Base-by-base conservation (phyloP, 2,888 invertebrate species). In the Villa cingulata region DNA sequence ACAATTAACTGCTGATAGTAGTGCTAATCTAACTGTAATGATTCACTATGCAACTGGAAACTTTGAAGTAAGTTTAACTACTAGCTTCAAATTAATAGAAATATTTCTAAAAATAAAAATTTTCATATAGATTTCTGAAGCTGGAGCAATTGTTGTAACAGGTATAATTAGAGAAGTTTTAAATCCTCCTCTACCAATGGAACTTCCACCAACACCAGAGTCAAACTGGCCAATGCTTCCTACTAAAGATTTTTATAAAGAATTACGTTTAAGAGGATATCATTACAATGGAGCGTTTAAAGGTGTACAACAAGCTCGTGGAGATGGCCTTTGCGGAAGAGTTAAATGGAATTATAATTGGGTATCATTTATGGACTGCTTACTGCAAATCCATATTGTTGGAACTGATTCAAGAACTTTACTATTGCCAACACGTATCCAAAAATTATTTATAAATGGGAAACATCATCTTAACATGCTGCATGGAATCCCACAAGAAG, bases 341-440 rank as follows among this genome's bases (percentile, higher is more conserved):
- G 62, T 58, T 7, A 65, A 73, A 45, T 91, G 89, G 89, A 73
- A 76, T 43, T 81, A 81, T 58, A 86, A 88, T 68, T 94, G 91
- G 90, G 81, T 86, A 9, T 77, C 86, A 4, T 89, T 89, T 65
- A 77, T 94, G 70, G 92, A 94, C 69, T 84, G 85, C 34, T 83
- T 94, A 80, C 72, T 94, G 15, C 92, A 94, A 66, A 78, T 86
- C 57, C 77, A 80, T 57, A 79, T 90, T 43, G 63, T 89, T 23
- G 77, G 79, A 23, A 73, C 79, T 48, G 79, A 81, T 53, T 76
- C 80, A 1, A 74, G 85, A 23, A 76, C 80, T 4, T 74, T 88
- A 4, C 74, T 80, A 58, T 75, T 88, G 0, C 89, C 90, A 0
- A 86, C 85, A 1, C 75, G 82, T 46, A 80, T 88, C 29, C 77